Conservation (phyloP, 2,888 invertebrate species). For the Coenonympha arcania region DNA sequence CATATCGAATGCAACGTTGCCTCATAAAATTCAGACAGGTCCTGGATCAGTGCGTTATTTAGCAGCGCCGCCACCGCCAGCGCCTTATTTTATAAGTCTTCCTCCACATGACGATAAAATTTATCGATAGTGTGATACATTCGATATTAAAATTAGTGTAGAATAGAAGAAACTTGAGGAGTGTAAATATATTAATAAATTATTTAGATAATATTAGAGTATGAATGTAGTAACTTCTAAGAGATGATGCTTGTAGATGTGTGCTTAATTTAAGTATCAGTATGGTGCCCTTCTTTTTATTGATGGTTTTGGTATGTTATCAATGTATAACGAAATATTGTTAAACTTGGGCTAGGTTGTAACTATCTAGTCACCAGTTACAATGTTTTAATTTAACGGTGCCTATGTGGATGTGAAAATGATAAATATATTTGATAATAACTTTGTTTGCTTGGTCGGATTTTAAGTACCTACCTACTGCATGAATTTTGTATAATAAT, state of each 20-base stretch:
- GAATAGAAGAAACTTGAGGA: constrained; percentile 14
- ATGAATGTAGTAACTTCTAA: constrained; percentile 9
- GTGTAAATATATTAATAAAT: constrained; percentile 26
- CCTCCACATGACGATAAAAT: constrained; percentile 78
- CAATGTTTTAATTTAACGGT: constrained; percentile 20
- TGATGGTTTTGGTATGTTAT: neutral
- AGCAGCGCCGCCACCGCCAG: constrained; percentile 78
- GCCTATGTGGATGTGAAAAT: neutral
- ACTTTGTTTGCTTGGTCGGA: neutral
- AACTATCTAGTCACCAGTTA: constrained; percentile 47
- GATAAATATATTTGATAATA: neutral
- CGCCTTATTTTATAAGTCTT: constrained; percentile 77
- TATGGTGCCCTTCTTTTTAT: constrained; percentile 13
- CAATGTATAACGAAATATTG: constrained; percentile 1
- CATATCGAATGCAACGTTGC: constrained; percentile 77
- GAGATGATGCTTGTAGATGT: constrained; percentile 27
- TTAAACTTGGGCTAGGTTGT: constrained; percentile 36
- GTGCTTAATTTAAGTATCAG: constrained; percentile 20
- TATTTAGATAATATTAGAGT: constrained; percentile 17
- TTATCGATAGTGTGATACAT: constrained; percentile 67
- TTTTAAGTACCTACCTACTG: neutral
- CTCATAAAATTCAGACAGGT: constrained; percentile 76
- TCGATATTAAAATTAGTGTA: constrained; percentile 1
- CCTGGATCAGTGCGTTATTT: constrained; percentile 69
- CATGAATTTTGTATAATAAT: constrained; percentile 20